Evolutionary conservation across 2,797 vertebrate genomes (phyloP).

Genomic region (Silurus lanzhouensis): DNA sequence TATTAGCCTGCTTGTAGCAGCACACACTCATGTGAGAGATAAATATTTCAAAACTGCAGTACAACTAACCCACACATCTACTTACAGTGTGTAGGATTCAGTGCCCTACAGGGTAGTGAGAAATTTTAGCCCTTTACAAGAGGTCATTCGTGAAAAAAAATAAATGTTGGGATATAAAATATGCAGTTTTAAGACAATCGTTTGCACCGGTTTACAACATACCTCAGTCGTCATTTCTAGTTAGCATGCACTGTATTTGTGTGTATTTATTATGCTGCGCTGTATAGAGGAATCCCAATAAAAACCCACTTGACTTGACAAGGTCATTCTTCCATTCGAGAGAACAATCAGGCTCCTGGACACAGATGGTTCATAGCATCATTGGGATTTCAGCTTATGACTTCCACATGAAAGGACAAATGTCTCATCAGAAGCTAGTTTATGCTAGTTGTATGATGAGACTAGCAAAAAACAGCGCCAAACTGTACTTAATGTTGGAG

Average conservation of each 20-base stretch:
- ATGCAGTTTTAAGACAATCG: background rate
- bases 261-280: background rate
- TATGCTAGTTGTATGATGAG: no score
- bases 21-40: background rate
- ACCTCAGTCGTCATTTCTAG: background rate
- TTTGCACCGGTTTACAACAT: background rate
- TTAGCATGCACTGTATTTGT: background rate
- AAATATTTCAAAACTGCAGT: background rate
- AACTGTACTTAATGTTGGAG: background rate
- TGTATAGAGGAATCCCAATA: constrained; percentile 1
- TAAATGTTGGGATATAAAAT: background rate
- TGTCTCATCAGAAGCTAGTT: constrained; percentile 4
- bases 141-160: background rate
- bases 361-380: background rate
- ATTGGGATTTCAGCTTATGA: background rate
- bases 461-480: no score
- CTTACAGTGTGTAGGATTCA: background rate
- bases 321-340: background rate
- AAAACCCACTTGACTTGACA: background rate
- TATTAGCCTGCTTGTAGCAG: background rate
- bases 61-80: background rate
- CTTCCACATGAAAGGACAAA: background rate
- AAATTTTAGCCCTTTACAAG: background rate
- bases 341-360: constrained; percentile 2
- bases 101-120: background rate